Evolutionary conservation across 2,113 vertebrate species (phyloP).

Genomic region (Lagopus leucura): DNA sequence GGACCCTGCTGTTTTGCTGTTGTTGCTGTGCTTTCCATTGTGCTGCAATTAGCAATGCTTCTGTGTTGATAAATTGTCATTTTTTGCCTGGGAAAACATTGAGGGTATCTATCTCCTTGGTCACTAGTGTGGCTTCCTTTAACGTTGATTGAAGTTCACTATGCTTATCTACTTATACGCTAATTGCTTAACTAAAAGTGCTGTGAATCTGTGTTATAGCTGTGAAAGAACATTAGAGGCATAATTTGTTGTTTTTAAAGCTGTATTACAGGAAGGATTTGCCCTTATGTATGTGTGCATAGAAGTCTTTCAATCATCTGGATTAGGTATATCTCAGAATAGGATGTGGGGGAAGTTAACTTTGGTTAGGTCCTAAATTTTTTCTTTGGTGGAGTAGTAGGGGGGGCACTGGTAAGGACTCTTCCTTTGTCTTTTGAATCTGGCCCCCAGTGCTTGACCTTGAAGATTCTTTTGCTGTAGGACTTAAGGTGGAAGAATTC

Average conservation of each 20-base stretch:
- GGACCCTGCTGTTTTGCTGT: no score
- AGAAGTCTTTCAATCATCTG: not conserved
- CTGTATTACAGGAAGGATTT: not conserved
- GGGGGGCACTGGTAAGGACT: accelerated
- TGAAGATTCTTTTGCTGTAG: not conserved
- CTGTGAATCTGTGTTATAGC: not conserved
- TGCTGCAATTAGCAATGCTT: no score
- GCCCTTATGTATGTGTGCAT: accelerated
- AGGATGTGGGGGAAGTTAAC: not conserved
- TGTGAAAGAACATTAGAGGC: not conserved
- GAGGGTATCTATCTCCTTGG: not conserved
- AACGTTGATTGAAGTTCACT: not conserved
- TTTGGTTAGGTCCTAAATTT: accelerated
- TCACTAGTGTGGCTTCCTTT: not conserved
- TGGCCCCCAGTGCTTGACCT: not conserved
- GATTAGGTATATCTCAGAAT: not conserved
- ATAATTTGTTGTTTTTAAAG: not conserved
- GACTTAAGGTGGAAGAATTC: not conserved
- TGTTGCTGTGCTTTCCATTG: no score
- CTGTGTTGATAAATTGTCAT: not conserved
- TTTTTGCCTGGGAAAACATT: not conserved
- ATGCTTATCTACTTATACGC: not conserved
- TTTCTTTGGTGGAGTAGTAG: not conserved
- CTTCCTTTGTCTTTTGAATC: not conserved
- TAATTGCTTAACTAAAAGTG: not conserved